A percentile compares a stretch with the other conserved stretches of the same genome.
Conservation (phyloP, 2,797 vertebrate genomes). For the Astyanax mexicanus region DNA sequence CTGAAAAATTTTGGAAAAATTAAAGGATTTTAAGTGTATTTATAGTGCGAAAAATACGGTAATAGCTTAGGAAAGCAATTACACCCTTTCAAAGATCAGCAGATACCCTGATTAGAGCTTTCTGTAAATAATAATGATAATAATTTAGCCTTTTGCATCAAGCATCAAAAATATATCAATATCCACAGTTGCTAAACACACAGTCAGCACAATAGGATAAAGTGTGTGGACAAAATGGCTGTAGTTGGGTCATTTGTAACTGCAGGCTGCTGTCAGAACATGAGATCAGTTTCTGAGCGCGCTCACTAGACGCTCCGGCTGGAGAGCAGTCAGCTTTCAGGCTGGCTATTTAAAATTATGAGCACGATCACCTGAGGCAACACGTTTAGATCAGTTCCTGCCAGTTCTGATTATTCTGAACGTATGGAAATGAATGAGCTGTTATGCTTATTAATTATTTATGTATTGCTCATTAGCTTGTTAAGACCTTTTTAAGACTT, state of each 20-base stretch:
- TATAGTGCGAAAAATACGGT: no score
- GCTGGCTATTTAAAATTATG: background rate
- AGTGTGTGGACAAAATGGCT: background rate
- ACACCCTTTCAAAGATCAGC: no score
- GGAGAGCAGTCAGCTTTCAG: background rate
- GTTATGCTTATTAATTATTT: no score
- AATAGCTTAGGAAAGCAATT: no score
- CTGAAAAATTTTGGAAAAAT: no score
- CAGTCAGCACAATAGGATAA: background rate
- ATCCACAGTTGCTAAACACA: background rate
- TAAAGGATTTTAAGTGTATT: no score
- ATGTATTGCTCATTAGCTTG: no score
- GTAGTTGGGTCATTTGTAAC: background rate
- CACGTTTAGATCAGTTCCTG: background rate
- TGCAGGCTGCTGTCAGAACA: background rate
- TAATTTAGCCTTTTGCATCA: no score
- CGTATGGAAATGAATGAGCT: background rate
- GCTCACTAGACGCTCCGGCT: background rate
- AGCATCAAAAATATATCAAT: no score
- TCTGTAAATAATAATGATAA: no score
- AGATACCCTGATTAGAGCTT: no score
- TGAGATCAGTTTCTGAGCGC: background rate
- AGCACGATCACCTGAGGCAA: background rate
- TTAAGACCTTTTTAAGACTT: no score
- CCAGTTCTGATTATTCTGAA: background rate